Base-by-base conservation (phyloP, 2,113 vertebrate species). In the Synchiropus splendidus region DNA sequence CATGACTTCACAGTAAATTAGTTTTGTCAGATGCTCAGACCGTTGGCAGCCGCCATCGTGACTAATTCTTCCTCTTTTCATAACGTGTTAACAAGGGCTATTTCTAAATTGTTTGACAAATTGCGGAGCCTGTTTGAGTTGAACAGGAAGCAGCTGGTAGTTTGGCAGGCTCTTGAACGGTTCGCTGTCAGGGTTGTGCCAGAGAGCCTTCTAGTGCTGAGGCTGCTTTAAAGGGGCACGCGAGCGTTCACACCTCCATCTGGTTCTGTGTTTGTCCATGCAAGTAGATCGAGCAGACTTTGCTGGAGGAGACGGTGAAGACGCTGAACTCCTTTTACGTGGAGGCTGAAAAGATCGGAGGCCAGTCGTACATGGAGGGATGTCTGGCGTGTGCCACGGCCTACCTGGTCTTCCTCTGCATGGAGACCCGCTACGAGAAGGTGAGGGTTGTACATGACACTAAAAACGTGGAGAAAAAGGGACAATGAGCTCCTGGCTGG, bases 391-490 rank as follows among this genome's bases (percentile, higher is more conserved):
- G 95, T 12, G 86, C 89, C 39, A 99, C 95, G 0, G 95, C 92
- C 44, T 99, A 98, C 59, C 87, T 97, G 74, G 89, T 97, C 79
- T 99, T 98, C 67, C 89, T 99, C 52, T 99, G 95, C 86, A 93
- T 98, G 89, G 95, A 99, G 82, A 99, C 95, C 0, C 91, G 92
- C 64, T 99, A 99, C 0, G 95, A 99, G 72, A 97, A 97, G 93
- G 95, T 97, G 70, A 61, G 4, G 17, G 12, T 11, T 34, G 31
- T 11, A 6, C n/a, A 27, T 32, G 40, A 47, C 18, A n/a, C 18
- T 33, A 14, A 32, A 27, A 8, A 18, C 3, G 15, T 40, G 5
- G 14, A 18, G 10, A 27, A 27, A 27, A 27, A n/a, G n/a, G n/a
- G n/a, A n/a, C n/a, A n/a, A n/a, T n/a, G n/a, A n/a, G n/a, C n/a